These are phyloP conservation scores for Meiosimyza platycephala DNA, from an alignment of 2,888 invertebrate species.

Conservation along the genomic window DNA sequence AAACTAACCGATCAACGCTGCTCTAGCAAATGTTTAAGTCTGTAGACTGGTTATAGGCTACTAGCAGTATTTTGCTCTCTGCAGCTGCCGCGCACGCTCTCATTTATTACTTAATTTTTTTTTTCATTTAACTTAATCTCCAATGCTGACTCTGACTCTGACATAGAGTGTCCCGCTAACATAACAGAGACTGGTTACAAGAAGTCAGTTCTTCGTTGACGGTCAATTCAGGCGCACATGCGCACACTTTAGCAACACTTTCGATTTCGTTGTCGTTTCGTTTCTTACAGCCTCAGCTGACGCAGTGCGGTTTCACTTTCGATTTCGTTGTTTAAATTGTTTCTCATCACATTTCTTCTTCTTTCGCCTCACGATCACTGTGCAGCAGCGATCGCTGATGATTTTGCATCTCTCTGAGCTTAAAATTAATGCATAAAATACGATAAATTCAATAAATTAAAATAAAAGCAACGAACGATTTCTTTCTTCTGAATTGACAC, in stretches of 20 bases:
- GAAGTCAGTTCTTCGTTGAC: conserved; percentile 64
- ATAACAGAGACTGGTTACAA: conserved; percentile 23
- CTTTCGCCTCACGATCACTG: too few relatives aligned
- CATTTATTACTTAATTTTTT: too few relatives aligned
- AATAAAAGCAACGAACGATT: neutral
- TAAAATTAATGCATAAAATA: neutral
- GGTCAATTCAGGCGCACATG: conserved; percentile 67
- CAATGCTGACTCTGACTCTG: neutral
- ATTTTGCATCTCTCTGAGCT: too few relatives aligned
- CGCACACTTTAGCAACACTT: conserved; percentile 56
- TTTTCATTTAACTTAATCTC: too few relatives aligned
- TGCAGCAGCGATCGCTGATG: too few relatives aligned
- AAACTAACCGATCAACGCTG: too few relatives aligned
- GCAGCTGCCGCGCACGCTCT: too few relatives aligned
- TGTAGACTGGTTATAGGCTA: too few relatives aligned
- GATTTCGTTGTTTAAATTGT: neutral
- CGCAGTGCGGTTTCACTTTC: conserved; percentile 47
- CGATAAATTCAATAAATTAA: neutral
- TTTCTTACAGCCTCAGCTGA: conserved; percentile 12
- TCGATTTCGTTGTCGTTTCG: conserved; percentile 54
- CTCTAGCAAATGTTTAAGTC: too few relatives aligned
- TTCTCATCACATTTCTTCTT: too few relatives aligned
- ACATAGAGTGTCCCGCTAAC: conserved; percentile 7
- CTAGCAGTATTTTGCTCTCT: too few relatives aligned
- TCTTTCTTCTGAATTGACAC: neutral